Percentiles rank a stretch among this genome's conserved stretches.
Evolutionary conservation across 2,888 invertebrate genomes (phyloP).

Genomic region (Synanthedon formicaeformis): DNA sequence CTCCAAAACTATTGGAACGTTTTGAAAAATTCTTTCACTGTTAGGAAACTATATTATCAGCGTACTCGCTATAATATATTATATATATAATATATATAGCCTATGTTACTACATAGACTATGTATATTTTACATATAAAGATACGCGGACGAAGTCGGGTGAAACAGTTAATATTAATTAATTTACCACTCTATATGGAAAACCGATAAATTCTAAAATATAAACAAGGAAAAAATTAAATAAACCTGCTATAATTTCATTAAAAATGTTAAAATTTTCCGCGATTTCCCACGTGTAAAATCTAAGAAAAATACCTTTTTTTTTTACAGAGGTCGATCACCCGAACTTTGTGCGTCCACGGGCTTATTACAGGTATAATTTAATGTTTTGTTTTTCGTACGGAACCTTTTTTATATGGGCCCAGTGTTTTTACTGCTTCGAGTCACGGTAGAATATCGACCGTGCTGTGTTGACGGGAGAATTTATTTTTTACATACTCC

Average conservation of each 20-base stretch:
- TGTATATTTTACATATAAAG: too few relatives aligned
- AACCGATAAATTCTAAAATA: too few relatives aligned
- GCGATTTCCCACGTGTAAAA: slow-evolving; percentile 63
- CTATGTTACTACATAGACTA: too few relatives aligned
- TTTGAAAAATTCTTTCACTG: too few relatives aligned
- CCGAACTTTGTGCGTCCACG: slow-evolving; percentile 40
- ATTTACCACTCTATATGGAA: too few relatives aligned
- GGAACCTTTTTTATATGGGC: slow-evolving; percentile 41
- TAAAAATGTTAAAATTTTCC: slow-evolving; percentile 11
- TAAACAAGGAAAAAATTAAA: not conserved
- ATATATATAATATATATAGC: too few relatives aligned
- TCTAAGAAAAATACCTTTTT: slow-evolving; percentile 30
- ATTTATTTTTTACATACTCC: not conserved
- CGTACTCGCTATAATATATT: too few relatives aligned
- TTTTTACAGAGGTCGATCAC: slow-evolving; percentile 51
- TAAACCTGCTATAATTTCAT: not conserved
- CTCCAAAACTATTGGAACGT: too few relatives aligned
- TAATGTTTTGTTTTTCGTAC: slow-evolving; percentile 53
- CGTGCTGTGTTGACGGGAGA: slow-evolving; percentile 12
- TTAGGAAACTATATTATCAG: too few relatives aligned
- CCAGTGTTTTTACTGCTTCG: slow-evolving; percentile 48
- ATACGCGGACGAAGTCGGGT: too few relatives aligned
- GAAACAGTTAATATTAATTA: too few relatives aligned
- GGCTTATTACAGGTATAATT: slow-evolving; percentile 60
- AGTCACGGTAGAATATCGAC: slow-evolving; percentile 65